A percentile compares a stretch with the other conserved stretches of the same genome.
These are phyloP conservation scores for Actenoides hombroni DNA, from an alignment of 2,113 vertebrate species.

Conservation along the genomic window DNA sequence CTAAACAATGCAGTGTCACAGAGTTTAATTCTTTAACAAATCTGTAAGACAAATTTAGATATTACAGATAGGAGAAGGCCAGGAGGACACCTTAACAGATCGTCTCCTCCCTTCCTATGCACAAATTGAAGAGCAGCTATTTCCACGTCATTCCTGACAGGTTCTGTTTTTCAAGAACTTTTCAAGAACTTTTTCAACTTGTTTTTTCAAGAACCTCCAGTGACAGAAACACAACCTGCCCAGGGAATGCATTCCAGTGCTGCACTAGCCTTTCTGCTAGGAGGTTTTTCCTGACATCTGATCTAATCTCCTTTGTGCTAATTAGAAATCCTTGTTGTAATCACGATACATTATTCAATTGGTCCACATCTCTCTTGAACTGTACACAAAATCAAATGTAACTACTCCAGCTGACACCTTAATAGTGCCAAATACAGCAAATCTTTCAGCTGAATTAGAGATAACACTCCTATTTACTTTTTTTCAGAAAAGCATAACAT, in stretches of 20 bases:
- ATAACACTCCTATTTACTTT: slow-evolving; percentile 24
- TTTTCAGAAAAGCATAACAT: slow-evolving; percentile 21
- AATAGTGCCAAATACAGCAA: slow-evolving; percentile 39
- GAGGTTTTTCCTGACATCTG: slow-evolving; percentile 20
- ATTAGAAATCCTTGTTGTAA: slow-evolving; percentile 14
- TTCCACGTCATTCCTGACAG: neutral
- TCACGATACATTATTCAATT: neutral
- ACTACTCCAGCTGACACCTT: slow-evolving; percentile 9
- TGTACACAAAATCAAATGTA: neutral
- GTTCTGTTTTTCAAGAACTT: neutral
- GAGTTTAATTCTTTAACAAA: neutral
- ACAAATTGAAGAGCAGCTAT: neutral
- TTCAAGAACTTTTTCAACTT: neutral
- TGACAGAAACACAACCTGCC: neutral
- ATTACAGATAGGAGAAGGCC: neutral
- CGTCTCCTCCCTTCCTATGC: neutral
- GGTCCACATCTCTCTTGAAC: neutral
- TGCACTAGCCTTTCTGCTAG: neutral
- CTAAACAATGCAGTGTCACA: neutral
- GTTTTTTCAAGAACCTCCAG: neutral
- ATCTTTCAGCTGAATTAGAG: slow-evolving; percentile 44
- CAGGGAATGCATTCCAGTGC: neutral
- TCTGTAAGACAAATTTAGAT: neutral
- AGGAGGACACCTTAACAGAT: neutral
- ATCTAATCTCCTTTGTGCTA: neutral